Evolutionary conservation across 1,140 invertebrate genomes (phyloP).

Genomic region (Panonychus citri): DNA sequence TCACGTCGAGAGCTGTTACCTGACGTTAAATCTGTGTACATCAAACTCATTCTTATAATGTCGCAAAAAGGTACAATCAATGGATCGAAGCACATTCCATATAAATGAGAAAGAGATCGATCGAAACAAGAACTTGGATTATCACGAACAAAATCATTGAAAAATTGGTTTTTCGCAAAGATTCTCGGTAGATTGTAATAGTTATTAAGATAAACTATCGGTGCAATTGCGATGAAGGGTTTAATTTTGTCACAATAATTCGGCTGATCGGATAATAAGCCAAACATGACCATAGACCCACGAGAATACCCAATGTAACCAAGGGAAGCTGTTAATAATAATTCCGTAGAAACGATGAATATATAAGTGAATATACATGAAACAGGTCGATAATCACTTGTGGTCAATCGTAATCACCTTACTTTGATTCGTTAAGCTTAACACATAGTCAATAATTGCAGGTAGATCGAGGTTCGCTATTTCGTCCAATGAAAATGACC

Average conservation of each 20-base stretch:
- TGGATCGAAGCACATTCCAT: not conserved
- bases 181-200: not conserved
- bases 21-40: not conserved
- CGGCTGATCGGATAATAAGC: not conserved
- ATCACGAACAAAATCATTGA: not conserved
- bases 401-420: not conserved
- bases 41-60: not conserved
- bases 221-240: not conserved
- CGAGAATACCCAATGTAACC: not conserved
- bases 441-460: slow-evolving; percentile 37
- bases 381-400: not conserved
- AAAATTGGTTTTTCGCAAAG: not conserved
- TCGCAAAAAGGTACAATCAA: not conserved
- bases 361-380: too few relatives aligned
- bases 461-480: slow-evolving; percentile 46
- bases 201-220: not conserved
- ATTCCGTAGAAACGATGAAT: too few relatives aligned
- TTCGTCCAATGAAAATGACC: slow-evolving; percentile 30
- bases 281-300: not conserved
- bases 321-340: not conserved
- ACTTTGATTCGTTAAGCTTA: slow-evolving; percentile 22
- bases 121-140: not conserved
- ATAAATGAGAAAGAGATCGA: slow-evolving; percentile 16
- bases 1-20: slow-evolving; percentile 36
- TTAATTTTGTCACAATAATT: not conserved